Conservation (phyloP, 2,113 vertebrate genomes). For the Amphilophus citrinellus region DNA sequence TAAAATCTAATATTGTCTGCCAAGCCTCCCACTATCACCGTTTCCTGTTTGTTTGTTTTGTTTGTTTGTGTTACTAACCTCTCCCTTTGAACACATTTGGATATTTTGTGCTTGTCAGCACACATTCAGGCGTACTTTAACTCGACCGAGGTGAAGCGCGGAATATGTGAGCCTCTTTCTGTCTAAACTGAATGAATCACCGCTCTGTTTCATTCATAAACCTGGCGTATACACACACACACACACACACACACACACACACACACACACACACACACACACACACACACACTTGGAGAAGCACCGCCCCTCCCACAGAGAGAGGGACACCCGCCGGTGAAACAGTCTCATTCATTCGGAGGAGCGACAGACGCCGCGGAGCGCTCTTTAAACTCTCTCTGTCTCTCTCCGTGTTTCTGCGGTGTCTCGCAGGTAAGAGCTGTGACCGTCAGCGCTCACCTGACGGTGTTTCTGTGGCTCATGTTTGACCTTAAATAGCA, state of each 20-base stretch:
- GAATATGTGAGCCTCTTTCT: background rate
- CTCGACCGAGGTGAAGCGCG: background rate
- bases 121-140: background rate
- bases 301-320: slow-evolving; percentile 48
- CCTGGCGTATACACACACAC: slow-evolving; percentile 9
- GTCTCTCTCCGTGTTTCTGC: background rate
- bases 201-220: slow-evolving; percentile 45
- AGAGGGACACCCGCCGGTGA: slow-evolving; percentile 23
- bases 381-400: background rate
- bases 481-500: background rate
- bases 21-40: too few species aligned
- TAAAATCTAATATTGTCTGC: too few species aligned
- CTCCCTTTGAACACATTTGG: background rate
- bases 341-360: slow-evolving; percentile 33
- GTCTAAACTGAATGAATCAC: slow-evolving; percentile 23
- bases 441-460: background rate
- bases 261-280: background rate
- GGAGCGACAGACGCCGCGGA: background rate
- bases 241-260: background rate
- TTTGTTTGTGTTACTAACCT: background rate
- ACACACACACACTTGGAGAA: background rate
- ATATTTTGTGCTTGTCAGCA: background rate
- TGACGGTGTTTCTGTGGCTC: background rate
- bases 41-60: too few species aligned
- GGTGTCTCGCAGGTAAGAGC: slow-evolving; percentile 29